phyloP scores from a whole-genome alignment of 2,113 vertebrate species.

The Gambusia holbrooki region DNA sequence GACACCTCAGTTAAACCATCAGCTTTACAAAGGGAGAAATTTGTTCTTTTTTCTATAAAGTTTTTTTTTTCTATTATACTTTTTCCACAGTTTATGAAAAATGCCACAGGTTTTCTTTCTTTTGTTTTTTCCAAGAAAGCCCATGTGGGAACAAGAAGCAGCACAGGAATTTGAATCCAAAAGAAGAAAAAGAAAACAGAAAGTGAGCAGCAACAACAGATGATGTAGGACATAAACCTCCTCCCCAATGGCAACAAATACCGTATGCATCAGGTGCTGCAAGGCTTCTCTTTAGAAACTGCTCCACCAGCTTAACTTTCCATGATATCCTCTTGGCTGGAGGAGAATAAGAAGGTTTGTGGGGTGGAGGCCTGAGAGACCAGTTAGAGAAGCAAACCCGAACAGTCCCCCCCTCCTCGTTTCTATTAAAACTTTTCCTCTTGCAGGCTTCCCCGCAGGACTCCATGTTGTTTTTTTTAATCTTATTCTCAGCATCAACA shows the following conservation, averaged over 20 bases:
- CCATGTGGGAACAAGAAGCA: neutral
- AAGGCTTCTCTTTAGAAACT: neutral
- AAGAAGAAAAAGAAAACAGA: neutral
- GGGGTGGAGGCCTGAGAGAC: conserved; percentile 35
- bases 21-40: too few relatives aligned
- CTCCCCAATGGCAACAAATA: neutral
- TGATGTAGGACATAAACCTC: conserved; percentile 22
- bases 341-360: neutral
- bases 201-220: conserved; percentile 1
- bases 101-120: too few relatives aligned
- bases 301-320: neutral
- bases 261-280: neutral
- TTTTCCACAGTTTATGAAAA: neutral
- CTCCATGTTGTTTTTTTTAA: neutral
- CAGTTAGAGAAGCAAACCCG: conserved; percentile 29
- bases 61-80: neutral
- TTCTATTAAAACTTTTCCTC: conserved; percentile 42
- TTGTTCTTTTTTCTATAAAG: neutral
- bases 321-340: conserved; percentile 32
- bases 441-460: neutral
- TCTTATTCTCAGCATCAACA: conserved; percentile 16
- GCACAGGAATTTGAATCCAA: conserved; percentile 9
- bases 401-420: neutral
- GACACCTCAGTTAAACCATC: too few relatives aligned
- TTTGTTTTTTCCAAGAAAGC: conserved; percentile 27